Conservation (phyloP, 2,797 vertebrate genomes). For the Oryzias sinensis region DNA sequence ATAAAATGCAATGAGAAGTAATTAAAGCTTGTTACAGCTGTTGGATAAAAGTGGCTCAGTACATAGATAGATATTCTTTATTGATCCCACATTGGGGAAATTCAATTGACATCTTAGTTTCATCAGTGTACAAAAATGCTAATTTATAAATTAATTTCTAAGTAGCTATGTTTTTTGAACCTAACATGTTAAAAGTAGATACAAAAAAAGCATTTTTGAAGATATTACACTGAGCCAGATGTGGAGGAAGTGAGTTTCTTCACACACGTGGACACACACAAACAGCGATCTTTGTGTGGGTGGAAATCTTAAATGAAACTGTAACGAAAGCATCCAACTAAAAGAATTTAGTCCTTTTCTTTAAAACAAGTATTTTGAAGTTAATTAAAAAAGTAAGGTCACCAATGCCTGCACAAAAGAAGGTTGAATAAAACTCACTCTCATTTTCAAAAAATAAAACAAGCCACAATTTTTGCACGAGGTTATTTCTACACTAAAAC, state of each 20-base stretch:
- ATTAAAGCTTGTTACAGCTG: too few species aligned
- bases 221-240: slow-evolving; percentile 20
- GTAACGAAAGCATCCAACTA: slow-evolving; percentile 39
- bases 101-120: too few species aligned
- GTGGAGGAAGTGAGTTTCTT: slow-evolving; percentile 30
- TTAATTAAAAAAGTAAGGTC: slow-evolving; percentile 28
- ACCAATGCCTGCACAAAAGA: slow-evolving; percentile 1
- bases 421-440: background rate
- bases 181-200: slow-evolving; percentile 7
- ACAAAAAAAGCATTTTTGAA: slow-evolving; percentile 18
- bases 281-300: slow-evolving; percentile 41
- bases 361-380: slow-evolving; percentile 21
- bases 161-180: slow-evolving; percentile 1
- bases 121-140: background rate
- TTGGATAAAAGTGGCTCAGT: too few species aligned
- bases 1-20: too few species aligned
- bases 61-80: too few species aligned
- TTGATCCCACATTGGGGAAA: too few species aligned
- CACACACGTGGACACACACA: slow-evolving; percentile 6
- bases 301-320: slow-evolving; percentile 45
- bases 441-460: background rate
- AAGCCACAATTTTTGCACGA: slow-evolving; percentile 7
- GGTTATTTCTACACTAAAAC: slow-evolving; percentile 20
- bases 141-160: background rate
- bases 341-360: slow-evolving; percentile 23